phyloP scores from a whole-genome alignment of 2,113 vertebrate species.

The Perognathus longimembris region DNA sequence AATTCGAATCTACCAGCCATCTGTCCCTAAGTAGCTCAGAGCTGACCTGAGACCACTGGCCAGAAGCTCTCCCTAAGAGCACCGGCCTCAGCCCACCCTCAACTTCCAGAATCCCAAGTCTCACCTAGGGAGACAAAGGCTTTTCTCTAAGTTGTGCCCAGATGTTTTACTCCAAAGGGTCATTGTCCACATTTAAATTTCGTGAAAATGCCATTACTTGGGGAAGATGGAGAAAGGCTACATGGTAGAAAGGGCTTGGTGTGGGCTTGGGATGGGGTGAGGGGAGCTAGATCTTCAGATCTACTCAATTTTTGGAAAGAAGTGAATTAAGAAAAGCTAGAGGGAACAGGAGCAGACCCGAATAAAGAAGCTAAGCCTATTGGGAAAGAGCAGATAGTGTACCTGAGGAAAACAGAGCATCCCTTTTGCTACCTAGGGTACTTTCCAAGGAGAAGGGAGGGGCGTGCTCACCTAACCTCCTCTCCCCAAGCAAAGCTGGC shows the following conservation, averaged over 20 bases:
- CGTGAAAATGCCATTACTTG: not conserved
- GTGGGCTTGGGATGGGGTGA: too few relatives aligned
- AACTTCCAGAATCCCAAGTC: too few relatives aligned
- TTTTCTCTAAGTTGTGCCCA: not conserved
- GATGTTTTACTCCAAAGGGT: not conserved
- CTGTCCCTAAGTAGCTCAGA: not conserved
- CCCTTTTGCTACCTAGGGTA: not conserved
- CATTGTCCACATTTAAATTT: not conserved
- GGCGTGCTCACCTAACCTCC: fast-evolving
- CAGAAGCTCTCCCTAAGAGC: not conserved
- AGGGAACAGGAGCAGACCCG: fast-evolving
- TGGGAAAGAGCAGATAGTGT: not conserved
- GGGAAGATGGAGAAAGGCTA: not conserved
- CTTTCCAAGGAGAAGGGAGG: not conserved
- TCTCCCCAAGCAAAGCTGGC: not conserved
- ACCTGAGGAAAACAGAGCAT: not conserved
- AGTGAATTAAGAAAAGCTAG: not conserved
- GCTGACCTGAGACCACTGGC: not conserved
- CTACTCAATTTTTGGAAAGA: not conserved
- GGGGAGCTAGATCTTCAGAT: not conserved
- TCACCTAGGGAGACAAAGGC: not conserved
- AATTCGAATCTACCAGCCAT: not conserved
- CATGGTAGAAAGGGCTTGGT: not conserved
- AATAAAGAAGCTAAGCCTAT: not conserved
- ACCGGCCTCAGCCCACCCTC: not conserved